Evolutionary conservation across 2,888 invertebrate species (phyloP), one percentile per base, ranked within the genome.

Genomic region (Alloplasta piceator): DNA sequence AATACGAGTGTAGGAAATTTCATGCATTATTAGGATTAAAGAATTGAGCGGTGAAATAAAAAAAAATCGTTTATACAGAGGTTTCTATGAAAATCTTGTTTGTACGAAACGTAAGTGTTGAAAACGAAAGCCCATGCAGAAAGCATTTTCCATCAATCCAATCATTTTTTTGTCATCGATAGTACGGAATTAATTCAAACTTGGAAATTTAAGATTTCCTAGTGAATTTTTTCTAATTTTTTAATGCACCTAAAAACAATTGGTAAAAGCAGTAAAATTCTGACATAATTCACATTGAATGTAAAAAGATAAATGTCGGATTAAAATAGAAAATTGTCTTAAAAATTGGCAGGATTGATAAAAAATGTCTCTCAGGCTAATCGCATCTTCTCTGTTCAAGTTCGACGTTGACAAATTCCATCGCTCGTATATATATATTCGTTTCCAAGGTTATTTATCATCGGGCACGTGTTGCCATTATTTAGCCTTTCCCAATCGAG

Each of bases 31-130:
- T 12, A 39, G 48, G n/a, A 48, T 10, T n/a, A 38, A 48, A 70
- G 7, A 12, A 12, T 50, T 26, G 10, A n/a, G 70, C 52, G 55
- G 71, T 52, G 39, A 55, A 78, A 36, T 52, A 75, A 26, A 26
- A 26, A 26, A 26, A 26, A 80, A 76, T 63, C 60, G 72, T 67
- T 61, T 72, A 73, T 73, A 52, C 63, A 43, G 63, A 63, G 63
- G 52, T 63, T 63, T 61, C 39, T 79, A 56, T 12, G 52, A 63
- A 50, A 10, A 39, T 73, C 46, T 43, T 61, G 63, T 74, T 74
- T 74, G n/a, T 78, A 75, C 46, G 55, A n/a, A 7, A 48, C 9
- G 36, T 56, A n/a, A n/a, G 74, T 68, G 55, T 58, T 66, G 48
- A 16, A 14, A 36, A 38, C 50, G 66, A 38, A 58, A n/a, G 16